Percentiles rank a stretch among this genome's conserved stretches.
phyloP scores from a whole-genome alignment of 2,797 vertebrate species.

The Anas bahamensis region DNA sequence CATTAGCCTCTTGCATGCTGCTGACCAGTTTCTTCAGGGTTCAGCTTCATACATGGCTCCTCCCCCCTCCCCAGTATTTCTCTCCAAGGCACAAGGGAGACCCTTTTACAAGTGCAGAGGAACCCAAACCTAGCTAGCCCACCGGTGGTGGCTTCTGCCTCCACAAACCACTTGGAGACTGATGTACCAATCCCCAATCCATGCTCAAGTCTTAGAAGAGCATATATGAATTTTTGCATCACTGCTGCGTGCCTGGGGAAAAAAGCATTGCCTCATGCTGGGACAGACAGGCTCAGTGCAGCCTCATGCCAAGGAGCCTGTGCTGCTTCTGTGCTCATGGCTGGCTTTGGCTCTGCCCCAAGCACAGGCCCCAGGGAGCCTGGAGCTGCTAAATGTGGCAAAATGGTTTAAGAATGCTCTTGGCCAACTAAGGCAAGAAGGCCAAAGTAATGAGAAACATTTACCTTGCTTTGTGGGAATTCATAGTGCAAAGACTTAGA shows the following conservation, averaged over 20 bases:
- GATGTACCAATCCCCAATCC: accelerated
- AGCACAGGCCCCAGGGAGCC: not conserved
- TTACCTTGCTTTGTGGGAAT: not conserved
- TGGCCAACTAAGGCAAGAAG: not conserved
- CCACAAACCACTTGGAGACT: not conserved
- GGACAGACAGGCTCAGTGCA: not conserved
- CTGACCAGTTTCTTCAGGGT: not conserved
- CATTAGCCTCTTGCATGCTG: not conserved
- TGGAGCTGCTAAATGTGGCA: not conserved
- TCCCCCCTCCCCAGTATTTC: not conserved
- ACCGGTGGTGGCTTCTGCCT: not conserved
- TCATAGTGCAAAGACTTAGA: not conserved
- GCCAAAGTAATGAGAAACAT: not conserved
- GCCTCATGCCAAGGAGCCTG: not conserved
- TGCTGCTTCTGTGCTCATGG: not conserved
- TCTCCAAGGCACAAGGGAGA: not conserved
- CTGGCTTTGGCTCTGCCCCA: not conserved
- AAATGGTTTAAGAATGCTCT: not conserved
- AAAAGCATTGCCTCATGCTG: not conserved
- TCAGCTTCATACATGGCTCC: not conserved
- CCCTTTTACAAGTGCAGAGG: not conserved
- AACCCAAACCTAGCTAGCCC: not conserved
- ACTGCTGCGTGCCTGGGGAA: not conserved
- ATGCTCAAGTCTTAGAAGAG: not conserved
- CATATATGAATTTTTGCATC: not conserved